Base-by-base conservation (phyloP, 2,113 vertebrate genomes). In the Agapornis roseicollis region DNA sequence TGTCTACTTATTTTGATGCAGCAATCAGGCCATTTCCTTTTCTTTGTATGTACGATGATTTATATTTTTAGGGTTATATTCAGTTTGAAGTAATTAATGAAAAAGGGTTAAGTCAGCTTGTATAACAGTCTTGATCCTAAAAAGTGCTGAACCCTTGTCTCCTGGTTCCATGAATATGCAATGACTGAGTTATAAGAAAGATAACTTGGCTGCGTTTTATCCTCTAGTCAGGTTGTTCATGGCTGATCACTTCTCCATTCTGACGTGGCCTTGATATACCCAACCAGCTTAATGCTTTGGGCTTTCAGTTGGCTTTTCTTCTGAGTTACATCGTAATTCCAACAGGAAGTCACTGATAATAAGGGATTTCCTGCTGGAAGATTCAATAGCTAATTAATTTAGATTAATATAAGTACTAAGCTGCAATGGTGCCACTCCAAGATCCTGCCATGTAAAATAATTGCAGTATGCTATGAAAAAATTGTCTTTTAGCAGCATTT, bases 351-450 rank as follows among this genome's bases (percentile, higher is more conserved):
- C 56, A 50, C 79, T 92, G 82, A 49, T 53, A 90, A 66, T 42
- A 28, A 55, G 17, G 50, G 37, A 69, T 92, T 94, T 94, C 80
- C 74, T 92, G 33, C 63, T 95, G 74, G 56, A 91, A 91, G 72
- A 47, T 49, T 89, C 53, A 60, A 44, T 70, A 76, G 23, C 46
- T 89, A 89, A 82, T 93, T 91, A 79, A 89, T 92, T 96, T 85
- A 88, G 64, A 92, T 91, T 83, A 89, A 92, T 87, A 9, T 8
- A 29, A 52, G 44, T 20, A n/a, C 44, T 78, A 47, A 96, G 46
- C 88, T 87, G 50, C 3, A 4, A 47, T 82, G 71, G 14, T 68
- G 50, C 71, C 91, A 20, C 55, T 96, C 44, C 80, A 82, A 50
- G 12, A 46, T 49, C 29, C 71, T 77, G 46, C 41, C 64, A 76